phyloP scores from a whole-genome alignment of 2,888 invertebrate genomes.

The Drosophila affinis region DNA sequence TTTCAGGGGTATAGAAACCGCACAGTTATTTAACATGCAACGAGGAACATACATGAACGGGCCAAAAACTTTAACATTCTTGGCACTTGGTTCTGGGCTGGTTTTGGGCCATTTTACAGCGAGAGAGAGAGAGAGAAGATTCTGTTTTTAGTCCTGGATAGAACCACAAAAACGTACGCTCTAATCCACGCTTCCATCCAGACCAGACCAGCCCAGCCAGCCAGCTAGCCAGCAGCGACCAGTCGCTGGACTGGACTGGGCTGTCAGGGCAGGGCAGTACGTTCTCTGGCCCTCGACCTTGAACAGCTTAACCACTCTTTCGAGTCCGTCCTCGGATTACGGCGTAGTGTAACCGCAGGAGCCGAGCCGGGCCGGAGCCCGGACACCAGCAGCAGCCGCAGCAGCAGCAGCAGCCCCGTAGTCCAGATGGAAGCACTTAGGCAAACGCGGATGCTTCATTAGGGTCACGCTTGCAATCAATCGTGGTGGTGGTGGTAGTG shows the following conservation, averaged over 20 bases:
- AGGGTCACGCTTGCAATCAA: constrained; percentile 29
- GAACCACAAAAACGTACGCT: background rate
- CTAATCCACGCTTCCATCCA: background rate
- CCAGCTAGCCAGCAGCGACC: background rate
- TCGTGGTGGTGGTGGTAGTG: constrained; percentile 3
- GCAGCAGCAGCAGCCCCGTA: no score
- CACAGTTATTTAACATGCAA: no score
- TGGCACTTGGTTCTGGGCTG: no score
- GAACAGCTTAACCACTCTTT: background rate
- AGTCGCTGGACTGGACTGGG: no score
- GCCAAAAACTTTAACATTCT: no score
- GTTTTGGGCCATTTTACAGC: background rate
- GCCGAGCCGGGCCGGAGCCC: background rate
- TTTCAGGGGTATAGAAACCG: no score
- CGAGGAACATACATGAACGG: no score
- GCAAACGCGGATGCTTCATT: constrained; percentile 7
- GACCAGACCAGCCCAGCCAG: no score
- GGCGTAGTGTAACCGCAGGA: background rate
- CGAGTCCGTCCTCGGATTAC: background rate
- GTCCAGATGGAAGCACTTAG: background rate
- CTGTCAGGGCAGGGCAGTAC: no score
- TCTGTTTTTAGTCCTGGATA: background rate
- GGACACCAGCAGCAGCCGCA: background rate
- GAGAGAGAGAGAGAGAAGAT: background rate
- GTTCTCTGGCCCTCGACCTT: background rate